phyloP scores from a whole-genome alignment of 2,888 invertebrate genomes.

The Phytoseiulus persimilis region DNA sequence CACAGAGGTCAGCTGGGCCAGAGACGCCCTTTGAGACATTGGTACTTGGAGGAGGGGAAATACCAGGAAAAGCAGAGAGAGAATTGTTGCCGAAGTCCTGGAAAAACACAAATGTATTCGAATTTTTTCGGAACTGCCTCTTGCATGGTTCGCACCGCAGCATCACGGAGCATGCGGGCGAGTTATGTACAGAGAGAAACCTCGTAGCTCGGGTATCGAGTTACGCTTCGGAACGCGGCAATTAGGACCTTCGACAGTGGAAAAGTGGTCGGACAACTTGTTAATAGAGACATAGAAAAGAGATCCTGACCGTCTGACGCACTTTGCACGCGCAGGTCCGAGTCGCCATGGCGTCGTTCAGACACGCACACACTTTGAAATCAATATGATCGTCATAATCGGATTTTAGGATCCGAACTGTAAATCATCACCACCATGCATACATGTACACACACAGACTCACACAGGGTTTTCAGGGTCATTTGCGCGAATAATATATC shows the following conservation, averaged over 20 bases:
- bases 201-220: background rate
- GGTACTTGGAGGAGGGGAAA: background rate
- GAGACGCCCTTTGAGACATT: too few species aligned
- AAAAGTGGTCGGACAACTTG: background rate
- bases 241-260: background rate
- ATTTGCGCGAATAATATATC: conserved; percentile 5
- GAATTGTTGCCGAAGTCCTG: background rate
- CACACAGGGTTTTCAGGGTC: background rate
- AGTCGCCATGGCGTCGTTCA: background rate
- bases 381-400: background rate
- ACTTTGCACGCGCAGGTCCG: background rate
- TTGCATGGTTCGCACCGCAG: background rate
- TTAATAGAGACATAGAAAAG: background rate
- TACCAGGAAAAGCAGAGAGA: background rate
- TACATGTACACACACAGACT: background rate
- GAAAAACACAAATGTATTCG: background rate
- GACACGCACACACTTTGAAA: background rate
- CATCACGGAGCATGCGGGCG: background rate
- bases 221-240: background rate
- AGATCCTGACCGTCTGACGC: background rate
- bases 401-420: background rate
- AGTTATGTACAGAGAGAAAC: background rate
- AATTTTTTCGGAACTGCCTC: background rate
- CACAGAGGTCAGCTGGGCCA: background rate
- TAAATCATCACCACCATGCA: background rate